Base-by-base conservation (phyloP, 2,113 vertebrate genomes). In the Sakesphorus luctuosus region DNA sequence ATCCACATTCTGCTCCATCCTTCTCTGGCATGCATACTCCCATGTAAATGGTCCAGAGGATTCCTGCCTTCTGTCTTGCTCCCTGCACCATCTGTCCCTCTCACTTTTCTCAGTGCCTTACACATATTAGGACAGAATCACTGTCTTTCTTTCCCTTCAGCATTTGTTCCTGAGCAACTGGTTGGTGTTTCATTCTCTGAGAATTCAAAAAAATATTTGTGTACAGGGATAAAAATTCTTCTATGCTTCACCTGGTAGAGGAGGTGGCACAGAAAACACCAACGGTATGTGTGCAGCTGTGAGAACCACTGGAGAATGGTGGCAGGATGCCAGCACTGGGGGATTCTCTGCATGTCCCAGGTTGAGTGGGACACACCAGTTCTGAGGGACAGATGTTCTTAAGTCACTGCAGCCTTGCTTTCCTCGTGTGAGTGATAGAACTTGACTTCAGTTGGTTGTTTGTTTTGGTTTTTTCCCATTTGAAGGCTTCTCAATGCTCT, bases 291-390 rank as follows among this genome's bases (percentile, higher is more conserved):
- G 11, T 46, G 29, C 29, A 83, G 23, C 40, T 12, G 5, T 46
- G 40, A 58, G 53, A 79, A 55, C n/a, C 12, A 29, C 24, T 6
- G 1, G 31, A 72, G 74, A 46, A 36, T 0, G 0, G 40, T 68
- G 43, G 11, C 38, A 62, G 25, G 35, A 35, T 91, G 63, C 49
- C 81, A 62, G 89, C 1, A 0, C 29, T 38, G 49, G 25, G 31
- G 33, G 4, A 58, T 69, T 49, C 49, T 66, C 13, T 40, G 33
- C 3, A 0, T 79, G 43, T 55, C 33, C 12, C 59, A 35, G n/a
- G 28, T 46, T 52, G 69, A 53, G 14, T 72, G 72, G 49, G 50
- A 43, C 49, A 83, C 44, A 43, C 3, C 0, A 0, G 7, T 47
- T 61, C 53, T 73, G 52, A 73, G 33, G 68, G 25, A 44, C 16